phyloP scores from a whole-genome alignment of 2,888 invertebrate species.

The Galerucella nymphaeae region DNA sequence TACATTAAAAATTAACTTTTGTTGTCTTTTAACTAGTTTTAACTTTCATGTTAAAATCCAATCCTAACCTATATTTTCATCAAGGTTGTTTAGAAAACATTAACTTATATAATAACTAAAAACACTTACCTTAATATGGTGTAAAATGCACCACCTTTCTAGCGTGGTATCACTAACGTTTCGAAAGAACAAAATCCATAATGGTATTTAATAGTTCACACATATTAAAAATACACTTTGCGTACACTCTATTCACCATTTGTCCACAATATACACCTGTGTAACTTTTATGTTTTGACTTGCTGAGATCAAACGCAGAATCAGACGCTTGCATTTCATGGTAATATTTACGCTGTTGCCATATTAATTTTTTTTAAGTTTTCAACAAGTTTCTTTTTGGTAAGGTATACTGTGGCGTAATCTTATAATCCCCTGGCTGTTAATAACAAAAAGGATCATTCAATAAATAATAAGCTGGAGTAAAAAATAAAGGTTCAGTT shows the following conservation, averaged over 20 bases:
- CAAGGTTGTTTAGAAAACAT: constrained; percentile 13
- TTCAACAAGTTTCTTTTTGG: too few relatives aligned
- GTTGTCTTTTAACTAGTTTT: constrained; percentile 15
- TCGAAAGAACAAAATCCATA: constrained; percentile 23
- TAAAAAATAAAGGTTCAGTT: too few relatives aligned
- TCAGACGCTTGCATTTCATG: neutral
- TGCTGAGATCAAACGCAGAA: neutral
- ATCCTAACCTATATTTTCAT: constrained; percentile 13
- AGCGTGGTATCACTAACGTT: constrained; percentile 26
- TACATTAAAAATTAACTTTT: neutral
- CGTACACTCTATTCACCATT: constrained; percentile 6
- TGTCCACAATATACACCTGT: constrained; percentile 11
- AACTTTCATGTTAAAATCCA: constrained; percentile 18
- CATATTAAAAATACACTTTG: constrained; percentile 4
- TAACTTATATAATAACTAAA: neutral
- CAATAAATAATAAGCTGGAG: too few relatives aligned
- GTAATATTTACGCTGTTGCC: constrained; percentile 3
- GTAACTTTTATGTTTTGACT: constrained; percentile 18
- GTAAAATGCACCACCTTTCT: constrained; percentile 26
- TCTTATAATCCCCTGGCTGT: too few relatives aligned
- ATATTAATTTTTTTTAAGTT: neutral
- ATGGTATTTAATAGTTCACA: constrained; percentile 15
- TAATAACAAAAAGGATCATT: too few relatives aligned
- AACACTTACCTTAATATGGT: constrained; percentile 23
- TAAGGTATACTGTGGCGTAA: too few relatives aligned